Evolutionary conservation across 2,113 vertebrate species (phyloP).

Genomic region (Colistium nudipinnis): DNA sequence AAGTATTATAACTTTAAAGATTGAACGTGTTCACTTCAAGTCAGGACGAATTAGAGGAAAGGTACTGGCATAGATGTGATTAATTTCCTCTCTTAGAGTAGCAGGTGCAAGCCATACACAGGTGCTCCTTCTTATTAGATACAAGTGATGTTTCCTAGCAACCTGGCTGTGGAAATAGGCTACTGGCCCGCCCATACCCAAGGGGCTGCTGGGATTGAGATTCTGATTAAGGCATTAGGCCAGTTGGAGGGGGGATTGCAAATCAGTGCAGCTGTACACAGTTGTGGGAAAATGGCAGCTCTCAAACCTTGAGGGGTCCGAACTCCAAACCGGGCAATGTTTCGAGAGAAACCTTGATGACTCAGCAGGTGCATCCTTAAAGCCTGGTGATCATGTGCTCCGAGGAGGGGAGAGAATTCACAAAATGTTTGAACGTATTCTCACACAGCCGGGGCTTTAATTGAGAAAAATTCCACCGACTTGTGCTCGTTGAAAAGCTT

Average conservation of each 20-base stretch:
- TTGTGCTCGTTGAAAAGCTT: conserved; percentile 48
- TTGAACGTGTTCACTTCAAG: conserved; percentile 47
- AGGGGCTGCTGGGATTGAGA: conserved; percentile 64
- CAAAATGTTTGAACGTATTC: conserved; percentile 43
- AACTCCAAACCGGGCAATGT: conserved; percentile 39
- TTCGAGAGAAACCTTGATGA: conserved; percentile 71
- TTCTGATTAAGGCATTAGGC: conserved; percentile 70
- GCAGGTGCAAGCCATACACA: conserved; percentile 70
- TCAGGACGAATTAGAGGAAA: conserved; percentile 51
- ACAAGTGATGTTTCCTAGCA: conserved; percentile 70
- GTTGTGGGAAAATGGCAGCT: conserved; percentile 66
- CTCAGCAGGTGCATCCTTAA: conserved; percentile 49
- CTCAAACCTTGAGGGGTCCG: conserved; percentile 49
- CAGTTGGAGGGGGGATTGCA: conserved; percentile 57
- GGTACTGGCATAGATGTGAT: conserved; percentile 52
- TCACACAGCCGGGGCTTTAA: conserved; percentile 41
- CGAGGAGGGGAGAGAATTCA: conserved; percentile 40
- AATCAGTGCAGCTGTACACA: conserved; percentile 66
- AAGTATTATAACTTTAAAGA: conserved; percentile 44
- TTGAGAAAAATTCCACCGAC: conserved; percentile 48
- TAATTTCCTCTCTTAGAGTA: conserved; percentile 55
- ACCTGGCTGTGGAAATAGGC: conserved; percentile 61
- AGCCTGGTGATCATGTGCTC: conserved; percentile 29
- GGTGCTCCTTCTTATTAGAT: conserved; percentile 68
- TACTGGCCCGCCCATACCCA: conserved; percentile 53